phyloP scores from a whole-genome alignment of 2,888 invertebrate genomes.

The Linnaemya tessellans region DNA sequence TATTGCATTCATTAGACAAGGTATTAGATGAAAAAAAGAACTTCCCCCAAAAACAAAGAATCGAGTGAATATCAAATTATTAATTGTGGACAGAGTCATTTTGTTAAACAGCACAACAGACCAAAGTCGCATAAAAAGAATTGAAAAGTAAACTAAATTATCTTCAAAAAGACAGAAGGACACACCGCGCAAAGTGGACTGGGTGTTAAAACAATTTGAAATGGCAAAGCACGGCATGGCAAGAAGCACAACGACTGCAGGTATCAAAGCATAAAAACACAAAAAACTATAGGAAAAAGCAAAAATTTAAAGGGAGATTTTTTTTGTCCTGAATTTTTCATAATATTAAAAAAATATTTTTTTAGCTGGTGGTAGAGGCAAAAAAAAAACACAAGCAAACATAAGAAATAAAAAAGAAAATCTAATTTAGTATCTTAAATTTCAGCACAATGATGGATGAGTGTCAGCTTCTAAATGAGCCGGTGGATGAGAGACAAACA shows the following conservation, averaged over 20 bases:
- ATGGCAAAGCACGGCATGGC: slow-evolving; percentile 3
- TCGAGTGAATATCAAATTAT: slow-evolving; percentile 81
- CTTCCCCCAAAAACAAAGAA: slow-evolving; percentile 29
- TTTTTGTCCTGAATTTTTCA: slow-evolving; percentile 21
- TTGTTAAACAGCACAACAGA: slow-evolving; percentile 67
- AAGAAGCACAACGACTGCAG: slow-evolving; percentile 41
- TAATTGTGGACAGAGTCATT: slow-evolving; percentile 77
- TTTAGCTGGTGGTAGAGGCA: slow-evolving; percentile 25
- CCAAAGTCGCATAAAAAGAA: slow-evolving; percentile 23
- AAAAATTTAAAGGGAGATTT: slow-evolving; percentile 61
- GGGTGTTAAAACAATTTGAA: slow-evolving; percentile 59
- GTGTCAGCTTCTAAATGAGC: slow-evolving; percentile 69
- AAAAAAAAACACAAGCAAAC: slow-evolving; percentile 1
- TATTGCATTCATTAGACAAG: slow-evolving; percentile 50
- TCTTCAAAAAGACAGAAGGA: slow-evolving; percentile 58
- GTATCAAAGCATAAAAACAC: slow-evolving; percentile 62
- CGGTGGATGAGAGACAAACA: slow-evolving; percentile 53
- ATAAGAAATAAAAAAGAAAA: slow-evolving; percentile 58
- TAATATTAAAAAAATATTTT: slow-evolving; percentile 53
- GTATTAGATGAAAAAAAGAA: slow-evolving; percentile 10
- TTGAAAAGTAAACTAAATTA: slow-evolving; percentile 65
- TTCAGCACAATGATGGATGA: slow-evolving; percentile 71
- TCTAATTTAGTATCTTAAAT: slow-evolving; percentile 70
- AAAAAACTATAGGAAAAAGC: slow-evolving; percentile 35
- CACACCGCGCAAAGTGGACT: slow-evolving; percentile 6